Percentiles rank a stretch among this genome's conserved stretches.
Conservation (phyloP, 2,113 vertebrate species). For the Leptobrachium leishanense region DNA sequence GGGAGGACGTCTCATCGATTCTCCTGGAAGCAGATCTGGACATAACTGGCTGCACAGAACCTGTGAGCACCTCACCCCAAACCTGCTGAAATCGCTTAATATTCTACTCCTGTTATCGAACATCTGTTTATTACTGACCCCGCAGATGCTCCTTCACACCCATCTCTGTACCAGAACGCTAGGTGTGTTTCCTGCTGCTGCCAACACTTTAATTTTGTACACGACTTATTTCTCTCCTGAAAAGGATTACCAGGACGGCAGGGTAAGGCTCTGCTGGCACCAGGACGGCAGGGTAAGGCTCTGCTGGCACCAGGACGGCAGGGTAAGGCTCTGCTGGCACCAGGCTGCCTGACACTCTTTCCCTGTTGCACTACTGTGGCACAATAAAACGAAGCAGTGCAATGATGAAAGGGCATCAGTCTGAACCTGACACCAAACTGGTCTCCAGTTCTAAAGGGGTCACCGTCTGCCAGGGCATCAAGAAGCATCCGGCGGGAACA, state of each 20-base stretch:
- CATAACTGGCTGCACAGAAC: background rate
- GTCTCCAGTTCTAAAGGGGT: background rate
- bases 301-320: too few relatives aligned
- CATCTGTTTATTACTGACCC: too few relatives aligned
- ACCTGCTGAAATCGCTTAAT: too few relatives aligned
- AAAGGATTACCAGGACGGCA: too few relatives aligned
- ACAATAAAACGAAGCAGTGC: conserved; percentile 82
- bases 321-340: conserved; percentile 10
- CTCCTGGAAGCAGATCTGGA: background rate
- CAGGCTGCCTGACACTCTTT: conserved; percentile 83
- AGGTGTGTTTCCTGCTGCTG: too few relatives aligned
- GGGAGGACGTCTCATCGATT: conserved; percentile 6
- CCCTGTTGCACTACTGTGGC: conserved; percentile 93
- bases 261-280: too few relatives aligned
- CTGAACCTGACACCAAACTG: conserved; percentile 49
- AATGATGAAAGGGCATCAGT: conserved; percentile 95
- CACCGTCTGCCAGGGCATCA: background rate
- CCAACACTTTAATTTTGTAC: too few relatives aligned
- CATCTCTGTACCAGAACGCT: too few relatives aligned
- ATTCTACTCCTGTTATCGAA: too few relatives aligned
- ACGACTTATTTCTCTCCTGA: too few relatives aligned
- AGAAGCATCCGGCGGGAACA: background rate
- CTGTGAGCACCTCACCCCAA: background rate
- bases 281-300: too few relatives aligned
- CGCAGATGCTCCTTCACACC: too few relatives aligned